Evolutionary conservation across 2,888 invertebrate genomes (phyloP).

Genomic region (Dasypolia templi): DNA sequence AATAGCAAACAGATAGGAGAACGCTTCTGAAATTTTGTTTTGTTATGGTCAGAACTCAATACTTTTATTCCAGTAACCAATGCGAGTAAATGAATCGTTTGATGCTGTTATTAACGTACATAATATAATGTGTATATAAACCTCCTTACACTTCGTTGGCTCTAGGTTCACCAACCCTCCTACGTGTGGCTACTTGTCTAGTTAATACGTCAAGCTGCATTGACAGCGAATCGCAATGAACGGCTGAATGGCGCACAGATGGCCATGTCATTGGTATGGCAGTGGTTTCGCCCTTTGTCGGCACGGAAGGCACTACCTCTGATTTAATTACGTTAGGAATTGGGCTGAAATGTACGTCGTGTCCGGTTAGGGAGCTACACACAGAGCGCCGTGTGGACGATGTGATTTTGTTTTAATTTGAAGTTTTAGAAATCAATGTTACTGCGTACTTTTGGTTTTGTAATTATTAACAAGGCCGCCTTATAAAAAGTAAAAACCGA

Average conservation of each 20-base stretch:
- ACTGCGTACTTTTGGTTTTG: neutral
- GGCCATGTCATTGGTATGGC: conserved; percentile 52
- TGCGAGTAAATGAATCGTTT: neutral
- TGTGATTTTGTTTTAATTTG: neutral
- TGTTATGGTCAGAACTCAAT: neutral
- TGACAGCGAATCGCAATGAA: conserved; percentile 49
- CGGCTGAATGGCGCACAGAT: conserved; percentile 55
- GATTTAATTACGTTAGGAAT: conserved; percentile 43
- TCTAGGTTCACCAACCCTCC: conserved; percentile 32
- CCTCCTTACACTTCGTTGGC: neutral
- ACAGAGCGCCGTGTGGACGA: neutral
- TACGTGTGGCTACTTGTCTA: conserved; percentile 11
- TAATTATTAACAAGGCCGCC: neutral
- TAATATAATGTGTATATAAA: neutral
- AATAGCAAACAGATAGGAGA: neutral
- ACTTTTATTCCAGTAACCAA: neutral
- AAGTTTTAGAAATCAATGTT: no score
- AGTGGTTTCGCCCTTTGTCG: conserved; percentile 47
- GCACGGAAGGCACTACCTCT: conserved; percentile 11
- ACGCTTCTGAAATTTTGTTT: neutral
- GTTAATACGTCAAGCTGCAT: conserved; percentile 40
- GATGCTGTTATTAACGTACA: no score
- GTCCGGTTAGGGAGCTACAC: conserved; percentile 38
- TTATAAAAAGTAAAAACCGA: neutral
- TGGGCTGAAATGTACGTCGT: conserved; percentile 16